Base-by-base conservation (phyloP, 92 coral and sea anemone genomes). In the Umimayanthus chanpuru region DNA sequence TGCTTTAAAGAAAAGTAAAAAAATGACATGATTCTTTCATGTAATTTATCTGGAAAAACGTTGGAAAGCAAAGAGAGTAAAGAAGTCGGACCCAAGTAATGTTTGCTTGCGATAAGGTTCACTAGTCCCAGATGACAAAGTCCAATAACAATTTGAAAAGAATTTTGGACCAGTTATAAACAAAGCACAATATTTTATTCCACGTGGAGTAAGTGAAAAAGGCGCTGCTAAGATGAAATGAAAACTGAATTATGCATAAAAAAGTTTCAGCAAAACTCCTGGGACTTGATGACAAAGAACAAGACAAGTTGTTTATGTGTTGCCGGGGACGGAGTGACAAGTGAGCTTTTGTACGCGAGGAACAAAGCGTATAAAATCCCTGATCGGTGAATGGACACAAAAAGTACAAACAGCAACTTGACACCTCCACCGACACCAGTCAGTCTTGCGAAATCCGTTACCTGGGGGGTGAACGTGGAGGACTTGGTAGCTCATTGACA, bases 161-260 rank as follows among this genome's bases (percentile, higher is more conserved):
- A 77, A n/a, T 61, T 77, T 77, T 77, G n/a, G 36, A 77, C 65
- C 65, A 56, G 66, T 80, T 80, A 36, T 80, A 30, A 80, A 77
- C 81, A 80, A 80, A 80, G 85, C 85, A 80, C 73, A n/a, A 74
- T 74, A 80, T 80, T 29, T 58, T 80, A 80, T 80, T 55, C 85
- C 85, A 80, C 85, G 85, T 80, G 85, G 85, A 80, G 71, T 23
- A 43, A 36, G 25, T 56, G 11, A 30, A 30, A 18, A 16, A 20
- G 85, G 29, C n/a, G 29, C 18, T 77, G 81, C 64, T 18, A n/a
- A 44, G 83, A 44, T 14, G 82, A 28, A 14, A 28, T 32, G 36
- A n/a, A 15, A 53, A 14, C 58, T 53, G 20, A 18, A 47, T 47
- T 0, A 47, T 68, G 26, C 14, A 2, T 2, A 9, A 18, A 26